Evolutionary conservation across 2,113 vertebrate species (phyloP).

Genomic region (Gnathonemus echidnorhynchus): DNA sequence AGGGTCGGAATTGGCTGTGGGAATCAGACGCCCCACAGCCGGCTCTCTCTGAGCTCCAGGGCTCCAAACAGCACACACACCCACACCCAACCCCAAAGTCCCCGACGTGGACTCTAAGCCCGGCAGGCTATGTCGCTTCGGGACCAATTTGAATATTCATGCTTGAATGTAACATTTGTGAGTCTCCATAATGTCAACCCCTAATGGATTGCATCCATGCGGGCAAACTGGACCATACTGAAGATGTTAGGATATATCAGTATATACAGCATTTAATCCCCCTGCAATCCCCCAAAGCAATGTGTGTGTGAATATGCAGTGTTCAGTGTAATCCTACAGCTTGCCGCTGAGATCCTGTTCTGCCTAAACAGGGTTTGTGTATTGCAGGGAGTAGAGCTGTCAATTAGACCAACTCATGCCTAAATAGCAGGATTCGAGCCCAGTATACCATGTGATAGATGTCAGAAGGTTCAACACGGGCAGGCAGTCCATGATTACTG

Average conservation of each 20-base stretch:
- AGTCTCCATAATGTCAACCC: background rate
- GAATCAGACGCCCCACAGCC: background rate
- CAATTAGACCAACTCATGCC: background rate
- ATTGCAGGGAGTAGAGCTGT: background rate
- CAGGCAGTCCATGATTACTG: background rate
- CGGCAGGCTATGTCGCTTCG: no score
- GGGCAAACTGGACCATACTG: background rate
- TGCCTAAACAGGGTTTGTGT: conserved; percentile 3
- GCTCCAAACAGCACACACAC: background rate
- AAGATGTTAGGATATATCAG: background rate
- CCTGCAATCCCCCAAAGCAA: conserved; percentile 6
- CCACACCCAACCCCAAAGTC: background rate
- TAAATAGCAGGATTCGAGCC: background rate
- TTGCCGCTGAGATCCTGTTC: background rate
- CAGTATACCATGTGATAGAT: background rate
- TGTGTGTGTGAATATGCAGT: background rate
- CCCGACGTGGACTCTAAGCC: background rate
- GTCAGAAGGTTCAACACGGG: background rate
- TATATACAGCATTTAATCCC: conserved; percentile 9
- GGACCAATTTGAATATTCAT: background rate
- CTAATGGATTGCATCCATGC: background rate
- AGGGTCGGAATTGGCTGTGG: background rate
- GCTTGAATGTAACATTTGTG: background rate
- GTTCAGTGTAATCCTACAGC: background rate
- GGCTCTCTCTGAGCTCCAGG: background rate